A percentile compares a stretch with the other conserved stretches of the same genome.
phyloP scores from a whole-genome alignment of 35 echinoderm and acorn worm genomes.

The Nesometra sesokonis region DNA sequence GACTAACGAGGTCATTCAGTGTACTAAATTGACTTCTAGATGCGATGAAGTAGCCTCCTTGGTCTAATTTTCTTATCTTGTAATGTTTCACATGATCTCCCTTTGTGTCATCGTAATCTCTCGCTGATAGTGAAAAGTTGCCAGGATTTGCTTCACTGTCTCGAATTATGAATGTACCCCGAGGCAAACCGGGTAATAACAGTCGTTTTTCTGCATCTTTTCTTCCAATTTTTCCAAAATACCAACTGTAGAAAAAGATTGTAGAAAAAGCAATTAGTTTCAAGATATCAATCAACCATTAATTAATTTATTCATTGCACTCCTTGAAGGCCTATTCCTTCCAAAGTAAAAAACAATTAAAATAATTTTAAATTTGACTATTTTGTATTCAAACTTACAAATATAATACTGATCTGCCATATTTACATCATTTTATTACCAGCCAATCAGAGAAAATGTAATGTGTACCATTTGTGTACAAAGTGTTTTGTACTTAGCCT shows the following conservation, averaged over 20 bases:
- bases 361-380: no score
- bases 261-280: no score
- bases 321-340: no score
- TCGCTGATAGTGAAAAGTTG: constrained; percentile 66
- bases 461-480: no score
- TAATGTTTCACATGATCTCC: constrained; percentile 94
- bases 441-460: no score
- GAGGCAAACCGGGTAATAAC: constrained; percentile 45
- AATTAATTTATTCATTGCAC: no score
- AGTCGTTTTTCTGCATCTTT: constrained; percentile 93
- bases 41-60: constrained; percentile 72
- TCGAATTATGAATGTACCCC: constrained; percentile 72
- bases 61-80: constrained; percentile 75
- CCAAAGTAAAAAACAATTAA: no score
- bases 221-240: constrained; percentile 78
- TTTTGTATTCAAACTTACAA: no score
- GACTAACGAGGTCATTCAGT: constrained; percentile 53
- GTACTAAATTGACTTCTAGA: constrained; percentile 47
- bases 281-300: no score
- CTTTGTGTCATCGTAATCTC: constrained; percentile 52
- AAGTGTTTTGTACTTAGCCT: no score
- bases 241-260: constrained; percentile 67
- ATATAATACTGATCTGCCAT: no score
- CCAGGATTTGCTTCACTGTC: constrained; percentile 87
- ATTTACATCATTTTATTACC: no score